phyloP scores from a whole-genome alignment of 2,888 invertebrate genomes.

The Idaea dimidiata region DNA sequence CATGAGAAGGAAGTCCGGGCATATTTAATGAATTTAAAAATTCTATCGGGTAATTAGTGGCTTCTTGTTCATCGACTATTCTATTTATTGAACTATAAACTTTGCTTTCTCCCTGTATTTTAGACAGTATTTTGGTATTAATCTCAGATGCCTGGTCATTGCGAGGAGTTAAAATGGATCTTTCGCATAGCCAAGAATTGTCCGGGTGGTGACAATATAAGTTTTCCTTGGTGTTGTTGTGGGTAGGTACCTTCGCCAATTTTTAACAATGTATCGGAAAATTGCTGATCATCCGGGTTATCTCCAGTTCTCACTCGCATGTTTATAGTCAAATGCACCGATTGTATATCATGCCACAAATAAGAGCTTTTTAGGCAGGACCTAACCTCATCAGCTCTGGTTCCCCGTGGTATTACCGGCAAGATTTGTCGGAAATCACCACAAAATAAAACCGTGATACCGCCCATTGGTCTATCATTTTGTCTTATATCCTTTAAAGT shows the following conservation, averaged over 20 bases:
- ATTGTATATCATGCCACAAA: slow-evolving; percentile 14
- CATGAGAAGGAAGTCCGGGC: slow-evolving; percentile 26
- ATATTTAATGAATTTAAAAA: slow-evolving; percentile 29
- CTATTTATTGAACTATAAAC: slow-evolving; percentile 17
- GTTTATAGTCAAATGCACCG: slow-evolving; percentile 6
- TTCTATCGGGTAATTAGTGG: slow-evolving; percentile 28
- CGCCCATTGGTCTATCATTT: background rate
- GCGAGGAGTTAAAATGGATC: slow-evolving; percentile 24
- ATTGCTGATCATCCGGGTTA: slow-evolving; percentile 1
- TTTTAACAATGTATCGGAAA: slow-evolving; percentile 9
- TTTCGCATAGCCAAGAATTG: slow-evolving; percentile 24
- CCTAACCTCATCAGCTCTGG: slow-evolving; percentile 22
- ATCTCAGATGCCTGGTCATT: slow-evolving; percentile 24
- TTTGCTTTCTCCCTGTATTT: slow-evolving; percentile 12
- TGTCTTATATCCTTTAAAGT: background rate
- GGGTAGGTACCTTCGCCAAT: slow-evolving; percentile 21
- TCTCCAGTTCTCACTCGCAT: slow-evolving; percentile 5
- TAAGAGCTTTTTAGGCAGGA: slow-evolving; percentile 25
- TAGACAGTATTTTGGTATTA: slow-evolving; percentile 15
- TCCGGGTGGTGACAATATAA: no score
- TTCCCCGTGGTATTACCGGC: slow-evolving; percentile 21
- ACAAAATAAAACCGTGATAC: background rate
- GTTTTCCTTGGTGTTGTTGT: no score
- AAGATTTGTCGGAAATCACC: slow-evolving; percentile 21
- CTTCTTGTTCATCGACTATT: slow-evolving; percentile 21